A percentile compares a stretch with the other conserved stretches of the same genome.
Conservation (phyloP, 2,888 invertebrate species). For the Acleris sparsana region DNA sequence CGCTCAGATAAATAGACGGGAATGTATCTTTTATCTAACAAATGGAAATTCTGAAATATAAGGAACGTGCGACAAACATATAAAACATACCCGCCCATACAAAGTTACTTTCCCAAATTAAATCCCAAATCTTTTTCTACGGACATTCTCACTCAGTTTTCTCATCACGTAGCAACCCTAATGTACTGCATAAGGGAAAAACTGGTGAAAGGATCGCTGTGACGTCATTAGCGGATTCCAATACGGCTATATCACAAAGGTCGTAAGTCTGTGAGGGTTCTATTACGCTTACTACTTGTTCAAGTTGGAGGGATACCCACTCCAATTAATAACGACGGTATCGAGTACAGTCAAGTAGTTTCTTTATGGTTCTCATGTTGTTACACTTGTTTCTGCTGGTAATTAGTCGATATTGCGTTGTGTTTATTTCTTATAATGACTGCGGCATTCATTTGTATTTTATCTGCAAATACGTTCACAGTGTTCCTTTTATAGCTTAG, state of each 20-base stretch:
- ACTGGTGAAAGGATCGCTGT: constrained; percentile 33
- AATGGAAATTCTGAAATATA: neutral
- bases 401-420: constrained; percentile 15
- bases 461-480: neutral
- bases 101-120: constrained; percentile 21
- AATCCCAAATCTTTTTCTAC: constrained; percentile 27
- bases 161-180: constrained; percentile 33
- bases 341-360: constrained; percentile 31
- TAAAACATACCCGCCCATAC: constrained; percentile 12
- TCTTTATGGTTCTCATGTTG: constrained; percentile 20
- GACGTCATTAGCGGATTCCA: constrained; percentile 33
- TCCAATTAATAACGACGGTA: constrained; percentile 33
- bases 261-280: neutral
- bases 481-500: too few relatives aligned
- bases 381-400: constrained; percentile 17
- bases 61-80: neutral
- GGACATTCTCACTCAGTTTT: constrained; percentile 14
- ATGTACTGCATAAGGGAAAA: constrained; percentile 38
- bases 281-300: neutral
- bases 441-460: neutral
- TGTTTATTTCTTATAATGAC: neutral
- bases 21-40: neutral
- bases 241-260: constrained; percentile 7
- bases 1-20: neutral
- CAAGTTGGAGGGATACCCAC: neutral